phyloP scores from a whole-genome alignment of 2,113 vertebrate species.

The Xyliphius kryptos region DNA sequence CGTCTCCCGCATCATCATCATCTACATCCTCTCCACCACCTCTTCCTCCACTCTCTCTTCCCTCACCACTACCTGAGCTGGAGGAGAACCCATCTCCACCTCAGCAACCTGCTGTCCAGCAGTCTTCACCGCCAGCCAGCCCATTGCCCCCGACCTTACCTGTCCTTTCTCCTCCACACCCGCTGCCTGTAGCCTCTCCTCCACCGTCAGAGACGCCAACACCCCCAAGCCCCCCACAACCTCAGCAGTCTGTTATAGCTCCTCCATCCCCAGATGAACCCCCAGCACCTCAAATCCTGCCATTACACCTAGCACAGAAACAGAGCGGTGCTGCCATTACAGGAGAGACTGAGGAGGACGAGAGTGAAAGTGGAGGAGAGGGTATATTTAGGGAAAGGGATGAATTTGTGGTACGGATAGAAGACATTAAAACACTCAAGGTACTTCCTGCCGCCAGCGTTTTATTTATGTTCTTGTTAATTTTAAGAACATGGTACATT shows the following conservation, averaged over 20 bases:
- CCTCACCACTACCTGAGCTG: no score
- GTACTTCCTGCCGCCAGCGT: neutral
- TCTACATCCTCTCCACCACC: no score
- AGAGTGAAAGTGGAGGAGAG: slow-evolving; percentile 82
- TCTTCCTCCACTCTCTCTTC: no score
- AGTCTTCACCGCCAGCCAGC: slow-evolving; percentile 34
- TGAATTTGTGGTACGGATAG: no score
- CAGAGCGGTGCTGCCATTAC: slow-evolving; percentile 83
- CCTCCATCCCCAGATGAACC: slow-evolving; percentile 59
- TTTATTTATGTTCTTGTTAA: no score
- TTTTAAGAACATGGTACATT: no score
- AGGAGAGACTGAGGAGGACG: slow-evolving; percentile 84
- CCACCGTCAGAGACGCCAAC: slow-evolving; percentile 5
- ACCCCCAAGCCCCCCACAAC: slow-evolving; percentile 44
- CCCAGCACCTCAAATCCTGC: slow-evolving; percentile 62
- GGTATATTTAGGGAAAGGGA: slow-evolving; percentile 87
- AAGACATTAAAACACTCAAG: slow-evolving; percentile 19
- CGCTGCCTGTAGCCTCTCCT: slow-evolving; percentile 20
- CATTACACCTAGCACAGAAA: slow-evolving; percentile 83
- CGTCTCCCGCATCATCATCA: slow-evolving; percentile 50
- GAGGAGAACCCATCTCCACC: slow-evolving; percentile 44
- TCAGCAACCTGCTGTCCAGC: slow-evolving; percentile 37
- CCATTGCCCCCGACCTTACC: slow-evolving; percentile 27
- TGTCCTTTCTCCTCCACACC: slow-evolving; percentile 38
- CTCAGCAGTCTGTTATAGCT: slow-evolving; percentile 53